phyloP scores from a whole-genome alignment of 2,888 invertebrate species.

The Apotomis capreana region DNA sequence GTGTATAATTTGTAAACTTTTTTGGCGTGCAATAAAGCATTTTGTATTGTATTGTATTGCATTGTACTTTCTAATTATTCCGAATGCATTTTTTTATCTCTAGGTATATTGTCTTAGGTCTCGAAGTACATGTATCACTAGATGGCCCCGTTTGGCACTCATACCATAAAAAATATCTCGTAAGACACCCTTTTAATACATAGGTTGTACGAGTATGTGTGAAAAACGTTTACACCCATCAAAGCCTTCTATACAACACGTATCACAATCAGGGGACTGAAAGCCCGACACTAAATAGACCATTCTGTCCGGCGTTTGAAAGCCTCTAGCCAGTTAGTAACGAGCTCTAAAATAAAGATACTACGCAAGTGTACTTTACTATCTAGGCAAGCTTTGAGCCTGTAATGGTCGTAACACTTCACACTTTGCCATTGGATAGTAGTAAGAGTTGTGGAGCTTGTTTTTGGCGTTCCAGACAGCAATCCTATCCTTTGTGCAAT shows the following conservation, averaged over 20 bases:
- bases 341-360: not conserved
- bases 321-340: not conserved
- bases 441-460: not conserved
- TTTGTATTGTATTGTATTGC: too few species aligned
- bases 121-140: too few species aligned
- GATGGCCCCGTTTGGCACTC: too few species aligned
- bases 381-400: not conserved
- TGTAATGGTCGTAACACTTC: not conserved
- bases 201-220: not conserved
- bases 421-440: not conserved
- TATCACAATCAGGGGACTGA: conserved; percentile 21
- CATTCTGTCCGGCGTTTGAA: conserved; percentile 15
- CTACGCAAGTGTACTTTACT: not conserved
- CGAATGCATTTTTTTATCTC: too few species aligned
- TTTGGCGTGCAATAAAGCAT: too few species aligned
- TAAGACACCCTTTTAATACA: not conserved
- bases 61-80: too few species aligned
- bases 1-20: too few species aligned
- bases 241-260: conserved; percentile 12
- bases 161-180: too few species aligned
- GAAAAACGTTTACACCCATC: not conserved
- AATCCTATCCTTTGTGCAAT: not conserved
- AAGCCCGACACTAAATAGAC: conserved; percentile 25
- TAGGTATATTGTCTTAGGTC: too few species aligned
- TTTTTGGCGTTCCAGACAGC: not conserved